Base-by-base conservation (phyloP, 1,140 invertebrate species). In the Drosophila fuyamai region DNA sequence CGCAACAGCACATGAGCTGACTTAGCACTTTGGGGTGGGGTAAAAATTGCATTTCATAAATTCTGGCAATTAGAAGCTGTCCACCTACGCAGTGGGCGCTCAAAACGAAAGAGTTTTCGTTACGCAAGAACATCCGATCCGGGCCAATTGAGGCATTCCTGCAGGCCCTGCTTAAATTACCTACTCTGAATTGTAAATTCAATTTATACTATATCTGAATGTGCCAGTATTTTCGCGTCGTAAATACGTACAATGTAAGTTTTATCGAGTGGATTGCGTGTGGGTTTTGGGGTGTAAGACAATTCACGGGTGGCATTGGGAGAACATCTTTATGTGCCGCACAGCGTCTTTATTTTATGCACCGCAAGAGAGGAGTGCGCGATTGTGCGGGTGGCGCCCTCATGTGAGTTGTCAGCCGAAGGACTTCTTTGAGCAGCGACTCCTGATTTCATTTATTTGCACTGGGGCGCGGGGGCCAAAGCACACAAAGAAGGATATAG, bases 31-130 rank as follows among this genome's bases (percentile, higher is more conserved):
- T 57, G 5, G 43, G 62, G 56, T 29, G 32, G 53, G 23, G 23
- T 65, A 66, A 85, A 84, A 72, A 80, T 80, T 72, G 66, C 51
- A 63, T 63, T 71, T 79, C 75, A 85, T 81, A 85, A 81, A 85
- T 86, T 79, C 51, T 36, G 36, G 61, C 80, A 81, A 73, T 85
- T 77, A 76, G 73, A 46, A 67, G 53, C 61, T 76, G 60, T 55
- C 68, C 68, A 73, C 57, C 47, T 68, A 58, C 41, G 38, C 65
- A 68, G 36, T 13, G 16, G 47, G 16, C 3, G 29, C 16, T 3
- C 10, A 38, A 38, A 38, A 38, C 9, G 9, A 38, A 12, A 4
- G 48, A 4, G 48, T 14, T 3, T 32, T n/a, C 18, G 40, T 55
- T 44, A 23, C n/a, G 40, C 41, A 70, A 56, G 35, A 23, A 48